Percentiles rank a stretch among this genome's conserved stretches.
These are phyloP conservation scores for Dendronephthya gigantea DNA, from an alignment of 64 coral and sea anemone species.

Conservation along the genomic window DNA sequence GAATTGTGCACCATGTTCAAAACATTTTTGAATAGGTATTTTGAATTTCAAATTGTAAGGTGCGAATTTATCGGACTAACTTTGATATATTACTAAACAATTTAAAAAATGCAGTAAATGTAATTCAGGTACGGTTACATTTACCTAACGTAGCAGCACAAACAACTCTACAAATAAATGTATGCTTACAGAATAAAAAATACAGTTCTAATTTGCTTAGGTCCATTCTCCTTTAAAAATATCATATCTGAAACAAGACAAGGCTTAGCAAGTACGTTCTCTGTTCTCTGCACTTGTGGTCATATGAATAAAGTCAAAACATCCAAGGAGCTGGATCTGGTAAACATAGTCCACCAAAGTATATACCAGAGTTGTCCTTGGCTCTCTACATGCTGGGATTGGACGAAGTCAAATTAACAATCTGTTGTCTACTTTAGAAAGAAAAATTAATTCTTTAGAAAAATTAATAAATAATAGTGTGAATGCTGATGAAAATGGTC, in stretches of 20 bases:
- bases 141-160: too few relatives aligned
- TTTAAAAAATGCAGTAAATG: too few relatives aligned
- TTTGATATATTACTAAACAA: too few relatives aligned
- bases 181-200: not conserved
- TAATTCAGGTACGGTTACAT: too few relatives aligned
- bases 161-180: not conserved
- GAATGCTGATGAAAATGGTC: not conserved
- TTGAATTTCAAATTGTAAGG: too few relatives aligned
- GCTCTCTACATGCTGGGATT: conserved; percentile 37
- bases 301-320: conserved; percentile 5
- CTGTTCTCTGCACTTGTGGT: conserved; percentile 27
- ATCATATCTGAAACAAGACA: not conserved
- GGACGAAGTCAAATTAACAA: conserved; percentile 26
- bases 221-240: conserved; percentile 8
- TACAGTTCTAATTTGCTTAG: not conserved
- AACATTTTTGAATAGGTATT: too few relatives aligned
- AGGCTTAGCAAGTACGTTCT: conserved; percentile 27
- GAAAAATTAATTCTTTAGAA: not conserved
- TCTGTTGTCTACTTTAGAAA: not conserved
- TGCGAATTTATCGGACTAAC: not conserved
- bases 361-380: conserved; percentile 22
- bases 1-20: too few relatives aligned
- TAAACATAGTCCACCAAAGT: conserved; percentile 27
- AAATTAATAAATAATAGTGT: not conserved
- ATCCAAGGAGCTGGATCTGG: conserved; percentile 18